phyloP scores from a whole-genome alignment of 2,888 invertebrate genomes.

The Rhyacophila evoluta region DNA sequence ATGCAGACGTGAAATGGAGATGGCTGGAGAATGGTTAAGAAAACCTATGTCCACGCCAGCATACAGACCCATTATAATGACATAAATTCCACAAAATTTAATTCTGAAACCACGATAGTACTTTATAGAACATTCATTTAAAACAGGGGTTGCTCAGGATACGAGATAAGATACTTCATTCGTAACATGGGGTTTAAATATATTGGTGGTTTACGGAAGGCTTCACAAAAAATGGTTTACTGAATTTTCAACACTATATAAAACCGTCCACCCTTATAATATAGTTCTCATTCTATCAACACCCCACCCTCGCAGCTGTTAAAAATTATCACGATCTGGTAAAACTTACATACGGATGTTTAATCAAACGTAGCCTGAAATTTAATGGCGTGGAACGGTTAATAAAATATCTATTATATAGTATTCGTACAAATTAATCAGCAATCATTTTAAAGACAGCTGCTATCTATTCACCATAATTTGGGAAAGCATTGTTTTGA shows the following conservation, averaged over 20 bases:
- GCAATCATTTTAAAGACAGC: not conserved
- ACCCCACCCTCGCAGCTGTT: conserved; percentile 6
- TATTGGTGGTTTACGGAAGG: not conserved
- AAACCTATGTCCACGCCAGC: too few relatives aligned
- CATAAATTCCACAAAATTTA: too few relatives aligned
- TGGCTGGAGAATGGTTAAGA: too few relatives aligned
- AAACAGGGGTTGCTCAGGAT: not conserved
- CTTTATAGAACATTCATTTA: not conserved
- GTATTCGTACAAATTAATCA: not conserved
- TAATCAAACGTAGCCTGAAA: not conserved
- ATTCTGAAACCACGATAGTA: not conserved
- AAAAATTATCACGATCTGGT: not conserved
- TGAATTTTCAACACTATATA: not conserved
- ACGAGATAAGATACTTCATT: not conserved
- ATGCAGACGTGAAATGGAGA: too few relatives aligned
- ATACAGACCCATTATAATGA: too few relatives aligned
- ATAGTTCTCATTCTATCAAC: not conserved
- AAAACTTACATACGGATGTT: not conserved
- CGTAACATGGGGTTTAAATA: not conserved
- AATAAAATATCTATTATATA: not conserved
- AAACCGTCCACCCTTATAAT: not conserved
- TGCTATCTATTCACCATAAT: not conserved
- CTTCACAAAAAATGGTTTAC: not conserved
- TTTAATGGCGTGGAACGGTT: not conserved
- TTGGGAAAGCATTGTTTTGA: not conserved